Base-by-base conservation (phyloP, 2,113 vertebrate genomes). In the Heterochromis multidens region DNA sequence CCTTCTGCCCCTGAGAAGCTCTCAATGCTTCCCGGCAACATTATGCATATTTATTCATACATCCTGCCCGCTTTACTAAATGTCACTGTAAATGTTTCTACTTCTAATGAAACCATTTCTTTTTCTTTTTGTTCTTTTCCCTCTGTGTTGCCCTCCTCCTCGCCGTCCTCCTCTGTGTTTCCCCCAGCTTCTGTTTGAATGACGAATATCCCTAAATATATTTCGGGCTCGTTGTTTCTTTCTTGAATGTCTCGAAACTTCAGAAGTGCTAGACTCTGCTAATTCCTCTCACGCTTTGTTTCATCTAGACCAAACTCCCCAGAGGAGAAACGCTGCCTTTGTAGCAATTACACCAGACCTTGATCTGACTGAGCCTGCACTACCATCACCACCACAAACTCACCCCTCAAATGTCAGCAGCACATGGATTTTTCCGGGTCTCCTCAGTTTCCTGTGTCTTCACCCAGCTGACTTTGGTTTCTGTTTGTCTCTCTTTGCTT, bases 21-120 rank as follows among this genome's bases (percentile, higher is more conserved):
- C 92, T 94, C 87, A 11, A 88, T 93, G 92, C 93, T 95, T 93
- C 91, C 92, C 82, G 83, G 92, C 92, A 92, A 92, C 91, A 93
- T 95, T 93, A 94, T 95, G 94, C 95, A 96, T 96, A 96, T 96
- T 94, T 95, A 95, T 95, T 95, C 92, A 92, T 86, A 88, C 91
- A 86, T 93, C 92, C 81, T 87, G 85, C 79, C 86, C 35, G 83
- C 93, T 94, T 92, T 88, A 88, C 94, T 94, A 93, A 95, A 95
- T 95, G 95, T 95, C 95, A 95, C 90, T 84, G 93, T 94, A 95
- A 95, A 95, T 95, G 93, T 94, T 95, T 95, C 83, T 89, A 81
- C 85, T 94, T 91, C 89, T 91, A 95, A 95, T 94, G 89, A 95
- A 95, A 79, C 86, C 56, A 77, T 93, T 93, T 88, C 91, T 94